Evolutionary conservation across 2,113 vertebrate genomes (phyloP).

Genomic region (Platysternon megacephalum): DNA sequence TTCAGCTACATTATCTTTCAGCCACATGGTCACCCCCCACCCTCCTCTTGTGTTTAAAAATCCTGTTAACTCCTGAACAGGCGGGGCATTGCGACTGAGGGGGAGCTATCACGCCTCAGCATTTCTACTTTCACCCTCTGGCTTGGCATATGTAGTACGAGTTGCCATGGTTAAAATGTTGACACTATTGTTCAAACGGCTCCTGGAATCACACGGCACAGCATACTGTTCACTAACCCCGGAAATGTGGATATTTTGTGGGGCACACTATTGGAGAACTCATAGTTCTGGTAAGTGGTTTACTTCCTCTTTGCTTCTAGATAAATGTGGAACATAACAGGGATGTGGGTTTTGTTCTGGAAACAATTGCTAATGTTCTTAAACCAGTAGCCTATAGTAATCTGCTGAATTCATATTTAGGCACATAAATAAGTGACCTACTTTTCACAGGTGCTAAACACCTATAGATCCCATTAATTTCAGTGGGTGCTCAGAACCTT

Average conservation of each 20-base stretch:
- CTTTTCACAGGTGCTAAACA: neutral
- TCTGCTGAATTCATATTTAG: neutral
- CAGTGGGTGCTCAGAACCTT: neutral
- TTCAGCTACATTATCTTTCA: neutral
- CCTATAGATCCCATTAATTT: neutral
- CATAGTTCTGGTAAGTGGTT: neutral
- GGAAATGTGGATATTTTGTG: neutral
- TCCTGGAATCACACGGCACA: neutral
- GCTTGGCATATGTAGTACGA: neutral
- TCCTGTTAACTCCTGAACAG: neutral
- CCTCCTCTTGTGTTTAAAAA: neutral
- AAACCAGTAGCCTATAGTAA: neutral
- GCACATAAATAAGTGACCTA: neutral
- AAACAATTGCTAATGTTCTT: neutral
- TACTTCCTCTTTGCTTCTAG: neutral
- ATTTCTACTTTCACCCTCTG: neutral
- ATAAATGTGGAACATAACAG: neutral
- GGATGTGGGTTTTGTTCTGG: neutral
- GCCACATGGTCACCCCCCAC: neutral
- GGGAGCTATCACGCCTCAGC: neutral
- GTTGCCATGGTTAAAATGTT: neutral
- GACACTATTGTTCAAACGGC: neutral
- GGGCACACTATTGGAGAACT: neutral
- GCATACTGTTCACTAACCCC: neutral
- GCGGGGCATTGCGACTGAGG: neutral